A percentile compares a stretch with the other conserved stretches of the same genome.
Conservation (phyloP, 92 coral and sea anemone species). For the Epizoanthus fatuus region DNA sequence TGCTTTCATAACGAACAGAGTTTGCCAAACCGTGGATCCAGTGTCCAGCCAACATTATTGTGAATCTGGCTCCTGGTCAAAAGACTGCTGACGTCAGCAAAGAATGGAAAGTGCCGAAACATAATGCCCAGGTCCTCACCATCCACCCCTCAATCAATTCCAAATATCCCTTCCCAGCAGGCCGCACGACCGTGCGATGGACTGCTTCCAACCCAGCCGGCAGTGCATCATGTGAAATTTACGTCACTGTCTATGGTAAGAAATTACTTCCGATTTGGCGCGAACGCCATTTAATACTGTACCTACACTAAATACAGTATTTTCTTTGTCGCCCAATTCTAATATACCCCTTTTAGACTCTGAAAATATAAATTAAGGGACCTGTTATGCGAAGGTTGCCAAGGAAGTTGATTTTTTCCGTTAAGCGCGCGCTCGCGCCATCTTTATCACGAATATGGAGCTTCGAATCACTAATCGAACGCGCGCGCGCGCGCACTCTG, state of each 20-base stretch:
- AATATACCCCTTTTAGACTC: no score
- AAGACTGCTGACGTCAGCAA: conserved; percentile 81
- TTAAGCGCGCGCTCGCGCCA: no score
- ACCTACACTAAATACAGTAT: no score
- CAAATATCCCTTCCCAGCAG: conserved; percentile 82
- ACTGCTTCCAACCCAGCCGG: conserved; percentile 77
- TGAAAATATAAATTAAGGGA: no score
- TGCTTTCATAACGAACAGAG: conserved; percentile 11
- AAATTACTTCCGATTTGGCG: no score
- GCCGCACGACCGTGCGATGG: conserved; percentile 81
- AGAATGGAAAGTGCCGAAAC: conserved; percentile 83
- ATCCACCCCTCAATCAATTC: conserved; percentile 72
- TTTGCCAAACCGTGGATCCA: conserved; percentile 73
- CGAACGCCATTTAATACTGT: not conserved
- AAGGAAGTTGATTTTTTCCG: no score
- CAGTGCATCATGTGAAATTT: conserved; percentile 69
- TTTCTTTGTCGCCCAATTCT: no score
- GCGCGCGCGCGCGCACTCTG: no score
- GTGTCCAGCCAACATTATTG: conserved; percentile 79
- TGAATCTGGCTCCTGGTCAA: conserved; percentile 67
- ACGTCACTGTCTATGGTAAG: conserved; percentile 83
- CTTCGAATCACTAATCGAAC: no score
- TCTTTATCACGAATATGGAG: no score
- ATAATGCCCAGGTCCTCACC: conserved; percentile 64
- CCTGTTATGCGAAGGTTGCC: no score